Evolutionary conservation across 2,888 invertebrate genomes (phyloP).

Genomic region (Ichneumon xanthorius): DNA sequence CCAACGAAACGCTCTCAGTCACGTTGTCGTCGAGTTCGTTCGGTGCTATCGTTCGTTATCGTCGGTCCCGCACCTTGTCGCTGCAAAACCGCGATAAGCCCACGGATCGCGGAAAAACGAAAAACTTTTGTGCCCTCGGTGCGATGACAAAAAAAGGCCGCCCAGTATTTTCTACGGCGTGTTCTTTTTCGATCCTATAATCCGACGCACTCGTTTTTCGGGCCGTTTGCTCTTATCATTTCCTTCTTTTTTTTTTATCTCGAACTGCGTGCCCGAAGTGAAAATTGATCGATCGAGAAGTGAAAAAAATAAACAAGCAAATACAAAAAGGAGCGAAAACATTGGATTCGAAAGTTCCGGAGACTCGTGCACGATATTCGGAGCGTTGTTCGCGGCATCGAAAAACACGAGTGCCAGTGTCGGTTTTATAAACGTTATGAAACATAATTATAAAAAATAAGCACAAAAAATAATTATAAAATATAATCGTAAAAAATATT

Average conservation of each 20-base stretch:
- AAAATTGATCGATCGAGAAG: not conserved
- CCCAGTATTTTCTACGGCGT: not conserved
- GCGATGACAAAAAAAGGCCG: not conserved
- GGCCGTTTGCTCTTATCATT: not conserved
- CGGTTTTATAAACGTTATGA: conserved; percentile 27
- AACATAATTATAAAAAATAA: too few species aligned
- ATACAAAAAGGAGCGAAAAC: not conserved
- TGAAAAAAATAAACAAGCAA: not conserved
- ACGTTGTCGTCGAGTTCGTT: conserved; percentile 1
- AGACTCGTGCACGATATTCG: not conserved
- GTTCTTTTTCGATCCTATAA: not conserved
- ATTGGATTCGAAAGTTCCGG: not conserved
- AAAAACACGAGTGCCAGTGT: not conserved
- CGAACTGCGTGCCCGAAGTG: not conserved
- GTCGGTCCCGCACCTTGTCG: not conserved
- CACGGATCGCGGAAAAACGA: not conserved
- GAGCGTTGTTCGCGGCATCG: not conserved
- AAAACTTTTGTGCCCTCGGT: conserved; percentile 4
- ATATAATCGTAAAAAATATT: too few species aligned
- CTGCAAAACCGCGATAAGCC: not conserved
- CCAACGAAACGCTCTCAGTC: not conserved
- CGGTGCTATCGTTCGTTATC: not conserved
- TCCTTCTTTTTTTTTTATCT: not conserved
- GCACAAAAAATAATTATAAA: too few species aligned
- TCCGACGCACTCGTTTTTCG: not conserved